These are phyloP conservation scores for Kryptolebias ocellatus DNA, from an alignment of 2,797 vertebrate species.

Conservation along the genomic window DNA sequence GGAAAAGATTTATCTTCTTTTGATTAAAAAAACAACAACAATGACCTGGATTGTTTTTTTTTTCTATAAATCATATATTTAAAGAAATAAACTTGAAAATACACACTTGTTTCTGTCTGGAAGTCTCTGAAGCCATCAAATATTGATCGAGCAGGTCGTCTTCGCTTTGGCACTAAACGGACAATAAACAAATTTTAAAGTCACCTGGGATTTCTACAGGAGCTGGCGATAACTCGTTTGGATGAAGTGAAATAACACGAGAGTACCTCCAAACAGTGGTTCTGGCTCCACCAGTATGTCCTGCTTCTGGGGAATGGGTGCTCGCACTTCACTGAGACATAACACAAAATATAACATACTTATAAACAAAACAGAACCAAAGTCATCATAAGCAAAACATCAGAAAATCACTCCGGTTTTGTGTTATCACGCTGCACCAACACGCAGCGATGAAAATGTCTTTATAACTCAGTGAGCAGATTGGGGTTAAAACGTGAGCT, in stretches of 20 bases:
- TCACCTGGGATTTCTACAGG: not conserved
- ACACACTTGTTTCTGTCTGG: slow-evolving; percentile 97
- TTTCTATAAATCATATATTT: not conserved
- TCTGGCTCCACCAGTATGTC: slow-evolving; percentile 98
- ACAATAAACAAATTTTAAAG: slow-evolving; percentile 21
- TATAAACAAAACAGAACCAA: slow-evolving; percentile 1
- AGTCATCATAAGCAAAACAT: slow-evolving; percentile 4
- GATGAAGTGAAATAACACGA: not conserved
- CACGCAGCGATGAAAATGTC: not conserved
- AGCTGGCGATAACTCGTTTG: not conserved
- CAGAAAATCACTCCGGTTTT: not conserved
- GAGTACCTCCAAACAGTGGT: slow-evolving; percentile 94
- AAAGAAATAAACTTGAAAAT: not conserved
- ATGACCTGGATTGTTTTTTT: not conserved
- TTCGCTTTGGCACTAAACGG: slow-evolving; percentile 91
- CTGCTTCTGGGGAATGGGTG: slow-evolving; percentile 98
- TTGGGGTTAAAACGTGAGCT: slow-evolving; percentile 34
- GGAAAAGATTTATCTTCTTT: not conserved
- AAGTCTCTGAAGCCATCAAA: slow-evolving; percentile 99
- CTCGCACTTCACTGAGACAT: slow-evolving; percentile 91
- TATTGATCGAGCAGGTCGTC: slow-evolving; percentile 96
- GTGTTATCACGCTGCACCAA: not conserved
- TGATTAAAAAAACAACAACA: not conserved
- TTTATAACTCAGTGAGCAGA: not conserved
- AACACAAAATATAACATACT: slow-evolving; percentile 9